Percentiles rank a stretch among this genome's conserved stretches.
These are phyloP conservation scores for Catalaphyllia jardinei DNA, from an alignment of 64 coral and sea anemone species.

Conservation along the genomic window DNA sequence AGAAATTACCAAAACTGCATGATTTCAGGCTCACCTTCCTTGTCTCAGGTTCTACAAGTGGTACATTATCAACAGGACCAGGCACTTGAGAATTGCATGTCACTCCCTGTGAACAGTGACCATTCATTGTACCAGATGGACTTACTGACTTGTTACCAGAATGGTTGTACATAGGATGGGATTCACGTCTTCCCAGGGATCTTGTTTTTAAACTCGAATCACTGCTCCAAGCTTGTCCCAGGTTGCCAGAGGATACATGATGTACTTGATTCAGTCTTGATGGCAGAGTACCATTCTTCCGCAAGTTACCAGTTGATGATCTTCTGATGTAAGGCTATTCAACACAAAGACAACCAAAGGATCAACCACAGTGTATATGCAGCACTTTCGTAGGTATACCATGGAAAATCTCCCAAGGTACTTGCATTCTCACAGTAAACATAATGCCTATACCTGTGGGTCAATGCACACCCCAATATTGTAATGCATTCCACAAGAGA, in stretches of 20 bases:
- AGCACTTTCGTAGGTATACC: too few species aligned
- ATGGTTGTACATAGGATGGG: constrained; percentile 61
- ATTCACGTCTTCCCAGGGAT: constrained; percentile 59
- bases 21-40: constrained; percentile 72
- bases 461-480: too few species aligned
- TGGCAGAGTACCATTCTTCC: constrained; percentile 78
- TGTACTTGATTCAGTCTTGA: constrained; percentile 62
- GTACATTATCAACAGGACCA: constrained; percentile 87
- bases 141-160: constrained; percentile 19
- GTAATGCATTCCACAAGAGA: too few species aligned
- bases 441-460: too few species aligned
- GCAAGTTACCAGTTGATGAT: constrained; percentile 85
- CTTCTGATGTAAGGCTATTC: constrained; percentile 69
- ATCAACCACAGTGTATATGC: too few species aligned
- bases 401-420: background rate
- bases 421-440: background rate
- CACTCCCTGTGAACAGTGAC: constrained; percentile 54
- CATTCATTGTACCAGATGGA: constrained; percentile 60
- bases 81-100: constrained; percentile 40
- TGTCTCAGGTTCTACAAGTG: constrained; percentile 80
- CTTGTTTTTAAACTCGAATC: constrained; percentile 39
- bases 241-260: constrained; percentile 37
- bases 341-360: background rate
- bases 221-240: constrained; percentile 56
- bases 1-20: background rate